Base-by-base conservation (phyloP, 2,113 vertebrate species). In the Xiphophorus couchianus region DNA sequence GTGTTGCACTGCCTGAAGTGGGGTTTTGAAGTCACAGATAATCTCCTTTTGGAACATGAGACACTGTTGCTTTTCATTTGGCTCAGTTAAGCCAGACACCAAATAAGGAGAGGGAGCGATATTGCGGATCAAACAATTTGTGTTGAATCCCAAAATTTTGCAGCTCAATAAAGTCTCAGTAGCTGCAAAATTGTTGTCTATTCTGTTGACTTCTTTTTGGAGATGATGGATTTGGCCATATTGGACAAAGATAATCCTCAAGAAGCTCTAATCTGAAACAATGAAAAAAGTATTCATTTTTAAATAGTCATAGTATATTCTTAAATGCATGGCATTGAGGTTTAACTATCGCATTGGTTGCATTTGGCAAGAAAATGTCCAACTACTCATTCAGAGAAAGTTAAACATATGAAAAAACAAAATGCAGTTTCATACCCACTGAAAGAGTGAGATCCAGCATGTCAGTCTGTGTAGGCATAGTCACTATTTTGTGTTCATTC, bases 11-110 rank as follows among this genome's bases (percentile, higher is more conserved):
- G 84, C 86, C 88, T 85, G 80, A 90, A 90, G 89, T 90, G 81
- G 90, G 84, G 84, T 86, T 90, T 91, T 83, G 78, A 89, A 90
- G 84, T 88, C 85, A 86, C 77, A 90, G 88, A 90, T 93, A 93
- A 93, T 92, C 89, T 90, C 85, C 86, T 92, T 90, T 91, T 74
- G 84, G 91, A 88, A 92, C 88, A 92, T 90, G 89, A 84, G 85
- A 90, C 83, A 83, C 81, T 78, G 87, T 86, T 87, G 88, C 86
- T 86, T 92, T 91, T 91, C 89, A 87, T 85, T 81, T 62, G 44
- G 65, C 82, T 77, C 80, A 22, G 88, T 77, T 91, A 91, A 93
- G 87, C 91, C 81, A 25, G 30, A 78, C 74, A 72, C 69, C 74
- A 83, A 90, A 89, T 84, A 87, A 87, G 83, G 77, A 84, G 82